A percentile compares a stretch with the other conserved stretches of the same genome.
These are phyloP conservation scores for Folsomia candida DNA, from an alignment of 2,888 invertebrate genomes.

Conservation along the genomic window DNA sequence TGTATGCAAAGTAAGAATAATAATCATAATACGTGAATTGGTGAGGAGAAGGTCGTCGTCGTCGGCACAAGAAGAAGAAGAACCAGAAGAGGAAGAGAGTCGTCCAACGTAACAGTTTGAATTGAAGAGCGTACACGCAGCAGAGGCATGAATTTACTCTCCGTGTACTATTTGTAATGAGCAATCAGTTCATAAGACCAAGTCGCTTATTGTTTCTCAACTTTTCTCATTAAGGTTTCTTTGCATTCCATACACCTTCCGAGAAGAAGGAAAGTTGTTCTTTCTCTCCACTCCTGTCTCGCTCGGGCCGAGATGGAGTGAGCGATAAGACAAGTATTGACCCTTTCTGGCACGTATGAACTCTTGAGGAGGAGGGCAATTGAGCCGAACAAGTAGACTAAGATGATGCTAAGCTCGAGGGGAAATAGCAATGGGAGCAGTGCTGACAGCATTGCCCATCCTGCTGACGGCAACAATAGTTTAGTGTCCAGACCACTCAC, in stretches of 20 bases:
- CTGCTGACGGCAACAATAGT: slow-evolving; percentile 44
- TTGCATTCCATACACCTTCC: neutral
- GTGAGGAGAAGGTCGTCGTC: no score
- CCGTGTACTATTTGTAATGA: slow-evolving; percentile 16
- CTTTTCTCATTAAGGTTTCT: slow-evolving; percentile 21
- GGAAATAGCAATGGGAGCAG: slow-evolving; percentile 50
- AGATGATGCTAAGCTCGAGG: slow-evolving; percentile 46
- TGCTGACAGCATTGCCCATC: slow-evolving; percentile 49
- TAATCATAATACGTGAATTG: no score
- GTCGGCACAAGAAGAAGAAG: no score
- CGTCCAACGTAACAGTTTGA: no score
- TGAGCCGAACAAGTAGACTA: slow-evolving; percentile 7
- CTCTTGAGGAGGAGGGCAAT: slow-evolving; percentile 11
- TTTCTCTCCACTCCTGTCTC: neutral
- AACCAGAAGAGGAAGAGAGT: no score
- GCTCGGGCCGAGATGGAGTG: neutral
- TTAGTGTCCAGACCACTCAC: slow-evolving; percentile 45
- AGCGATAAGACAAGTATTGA: slow-evolving; percentile 3
- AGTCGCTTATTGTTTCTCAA: slow-evolving; percentile 8
- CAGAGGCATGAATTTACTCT: no score
- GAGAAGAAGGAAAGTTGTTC: neutral
- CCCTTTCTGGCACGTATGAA: neutral
- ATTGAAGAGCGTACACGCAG: no score
- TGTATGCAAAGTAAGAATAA: no score
- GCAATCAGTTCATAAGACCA: slow-evolving; percentile 14